Conservation (phyloP, 2,888 invertebrate genomes). For the Caenorhabditis angaria region DNA sequence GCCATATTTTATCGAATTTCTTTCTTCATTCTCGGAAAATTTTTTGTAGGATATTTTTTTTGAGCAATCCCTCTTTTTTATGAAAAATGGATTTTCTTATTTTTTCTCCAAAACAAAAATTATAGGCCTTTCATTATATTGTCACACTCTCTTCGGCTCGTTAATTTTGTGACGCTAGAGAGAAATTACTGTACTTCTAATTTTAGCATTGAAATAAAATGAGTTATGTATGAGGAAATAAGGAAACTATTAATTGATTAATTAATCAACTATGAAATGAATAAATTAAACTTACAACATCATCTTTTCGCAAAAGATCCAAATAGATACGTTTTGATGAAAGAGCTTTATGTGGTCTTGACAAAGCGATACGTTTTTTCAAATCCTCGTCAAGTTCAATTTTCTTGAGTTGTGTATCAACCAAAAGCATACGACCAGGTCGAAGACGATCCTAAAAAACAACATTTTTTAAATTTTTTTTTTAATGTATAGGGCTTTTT, state of each 20-base stretch:
- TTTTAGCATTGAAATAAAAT: not conserved
- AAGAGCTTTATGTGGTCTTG: constrained; percentile 85
- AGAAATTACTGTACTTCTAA: not conserved
- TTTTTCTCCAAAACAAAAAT: constrained; percentile 5
- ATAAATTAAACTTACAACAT: constrained; percentile 61
- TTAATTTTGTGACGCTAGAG: not conserved
- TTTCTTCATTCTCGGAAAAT: not conserved
- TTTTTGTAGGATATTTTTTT: too few species aligned
- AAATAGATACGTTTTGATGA: constrained; percentile 68
- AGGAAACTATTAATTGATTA: too few species aligned
- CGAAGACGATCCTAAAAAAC: constrained; percentile 87
- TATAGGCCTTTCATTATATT: constrained; percentile 1
- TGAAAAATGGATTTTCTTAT: constrained; percentile 8
- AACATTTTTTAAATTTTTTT: constrained; percentile 6
- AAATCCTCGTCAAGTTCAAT: constrained; percentile 93
- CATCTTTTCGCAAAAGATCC: constrained; percentile 71
- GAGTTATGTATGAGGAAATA: not conserved
- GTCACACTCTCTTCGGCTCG: constrained; percentile 3
- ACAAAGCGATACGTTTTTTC: constrained; percentile 85
- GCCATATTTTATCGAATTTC: too few species aligned
- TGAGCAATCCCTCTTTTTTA: too few species aligned
- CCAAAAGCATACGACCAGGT: constrained; percentile 96
- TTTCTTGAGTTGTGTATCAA: constrained; percentile 87
- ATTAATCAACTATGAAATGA: too few species aligned
- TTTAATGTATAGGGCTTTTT: not conserved